phyloP scores from a whole-genome alignment of 2,797 vertebrate species.

The Echiichthys vipera region DNA sequence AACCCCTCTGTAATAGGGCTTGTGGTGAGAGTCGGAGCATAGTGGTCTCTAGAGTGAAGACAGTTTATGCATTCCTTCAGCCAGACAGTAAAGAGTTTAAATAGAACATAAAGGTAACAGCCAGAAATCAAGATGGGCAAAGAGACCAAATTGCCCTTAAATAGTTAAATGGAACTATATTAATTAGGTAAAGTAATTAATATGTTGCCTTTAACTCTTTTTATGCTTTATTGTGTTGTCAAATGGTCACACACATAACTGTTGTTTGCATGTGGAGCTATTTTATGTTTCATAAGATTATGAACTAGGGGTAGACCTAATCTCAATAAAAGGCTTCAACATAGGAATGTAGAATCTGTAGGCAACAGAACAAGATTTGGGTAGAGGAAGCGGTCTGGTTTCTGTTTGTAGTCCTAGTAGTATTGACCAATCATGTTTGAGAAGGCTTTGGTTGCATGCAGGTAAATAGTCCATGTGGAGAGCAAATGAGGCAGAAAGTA shows the following conservation, averaged over 20 bases:
- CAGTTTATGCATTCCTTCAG: slow-evolving; percentile 27
- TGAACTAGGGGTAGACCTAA: too few relatives aligned
- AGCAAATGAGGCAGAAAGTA: too few relatives aligned
- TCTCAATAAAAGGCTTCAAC: too few relatives aligned
- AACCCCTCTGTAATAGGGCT: slow-evolving; percentile 36
- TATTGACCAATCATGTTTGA: too few relatives aligned
- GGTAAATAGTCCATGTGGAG: too few relatives aligned
- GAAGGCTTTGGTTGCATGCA: too few relatives aligned
- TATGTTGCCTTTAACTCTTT: not conserved
- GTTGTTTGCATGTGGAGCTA: too few relatives aligned
- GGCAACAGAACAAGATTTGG: too few relatives aligned
- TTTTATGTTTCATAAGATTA: too few relatives aligned
- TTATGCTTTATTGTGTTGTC: not conserved
- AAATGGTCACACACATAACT: not conserved
- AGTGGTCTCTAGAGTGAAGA: slow-evolving; percentile 21
- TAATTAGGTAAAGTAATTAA: not conserved
- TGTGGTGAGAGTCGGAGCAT: slow-evolving; percentile 31
- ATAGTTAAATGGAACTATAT: not conserved
- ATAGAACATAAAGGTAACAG: slow-evolving; percentile 31
- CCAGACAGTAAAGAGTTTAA: slow-evolving; percentile 35
- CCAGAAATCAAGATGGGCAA: not conserved
- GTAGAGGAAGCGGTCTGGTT: too few relatives aligned
- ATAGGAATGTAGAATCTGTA: too few relatives aligned
- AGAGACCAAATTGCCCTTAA: not conserved
- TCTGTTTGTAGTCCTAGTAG: too few relatives aligned